Evolutionary conservation across 2,113 vertebrate species (phyloP).

Genomic region (Solenodon paradoxus): DNA sequence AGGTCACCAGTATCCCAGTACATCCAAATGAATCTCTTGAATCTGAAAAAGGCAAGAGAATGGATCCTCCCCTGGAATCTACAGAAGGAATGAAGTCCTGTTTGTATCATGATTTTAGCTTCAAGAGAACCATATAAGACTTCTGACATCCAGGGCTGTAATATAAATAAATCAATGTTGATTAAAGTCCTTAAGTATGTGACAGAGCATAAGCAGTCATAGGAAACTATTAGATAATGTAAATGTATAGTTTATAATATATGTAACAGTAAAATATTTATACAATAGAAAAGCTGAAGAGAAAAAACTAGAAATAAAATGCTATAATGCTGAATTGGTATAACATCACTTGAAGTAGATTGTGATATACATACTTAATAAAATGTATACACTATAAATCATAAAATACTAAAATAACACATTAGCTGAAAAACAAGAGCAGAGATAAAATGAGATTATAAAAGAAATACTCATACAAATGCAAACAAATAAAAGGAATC

Average conservation of each 20-base stretch:
- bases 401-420: not conserved
- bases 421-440: not conserved
- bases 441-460: not conserved
- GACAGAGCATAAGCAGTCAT: not conserved
- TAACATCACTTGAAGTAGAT: not conserved
- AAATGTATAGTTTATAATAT: not conserved
- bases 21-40: not conserved
- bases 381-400: not conserved
- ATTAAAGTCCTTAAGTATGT: not conserved
- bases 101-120: not conserved
- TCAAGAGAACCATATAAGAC: not conserved
- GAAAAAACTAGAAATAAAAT: not conserved
- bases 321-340: not conserved
- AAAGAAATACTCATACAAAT: not conserved
- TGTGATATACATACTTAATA: no score
- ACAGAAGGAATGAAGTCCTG: no score
- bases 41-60: not conserved
- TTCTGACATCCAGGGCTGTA: not conserved
- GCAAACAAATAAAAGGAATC: not conserved
- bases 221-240: not conserved
- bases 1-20: not conserved
- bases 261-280: not conserved
- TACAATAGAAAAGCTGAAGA: not conserved
- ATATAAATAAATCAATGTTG: not conserved
- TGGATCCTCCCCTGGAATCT: no score